Evolutionary conservation across 2,797 vertebrate genomes (phyloP), one percentile per base, ranked within the genome.

Genomic region (Rhodeus uyekii): DNA sequence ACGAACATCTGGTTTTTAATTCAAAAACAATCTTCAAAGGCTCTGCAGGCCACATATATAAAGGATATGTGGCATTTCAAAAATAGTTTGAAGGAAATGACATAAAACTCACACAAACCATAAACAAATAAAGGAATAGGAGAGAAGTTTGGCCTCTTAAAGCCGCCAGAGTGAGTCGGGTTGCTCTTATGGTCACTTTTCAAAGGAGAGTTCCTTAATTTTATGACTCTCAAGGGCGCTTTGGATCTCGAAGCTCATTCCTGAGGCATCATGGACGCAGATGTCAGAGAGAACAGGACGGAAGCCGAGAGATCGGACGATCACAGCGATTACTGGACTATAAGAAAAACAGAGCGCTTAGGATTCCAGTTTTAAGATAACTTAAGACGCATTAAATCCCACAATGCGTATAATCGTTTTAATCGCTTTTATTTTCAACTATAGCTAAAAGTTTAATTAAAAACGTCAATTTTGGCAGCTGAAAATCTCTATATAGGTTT

Each of bases 221-320:
- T 90, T 82, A 88, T 78, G 86, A 79, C 80, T 88, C 90, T 87
- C 87, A 80, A 22, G 91, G 88, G 88, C 77, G 82, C 83, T 55
- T 22, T 80, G 38, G 84, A 87, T 72, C 71, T 4, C 4, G 86
- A 87, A 90, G 38, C 50, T 76, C 89, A 90, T 92, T 92, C 86
- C 88, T 90, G 29, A 46, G 72, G 76, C 74, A 44, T 85, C 78
- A 84, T n/a, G 85, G 77, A 79, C 36, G 79, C 81, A 87, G 61
- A 86, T 64, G 82, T 58, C 78, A 72, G 60, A 63, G 67, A 84
- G 76, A 78, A 76, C 48, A 68, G 55, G 61, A 75, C 13, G 12
- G 65, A 64, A 50, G 46, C 29, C 32, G 24, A 63, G 27, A 42
- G 24, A 76, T 22, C 10, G 3, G 29, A 48, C 75, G 1, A 14